A percentile compares a stretch with the other conserved stretches of the same genome.
Conservation (phyloP, 2,888 invertebrate genomes). For the Brenthis ino region DNA sequence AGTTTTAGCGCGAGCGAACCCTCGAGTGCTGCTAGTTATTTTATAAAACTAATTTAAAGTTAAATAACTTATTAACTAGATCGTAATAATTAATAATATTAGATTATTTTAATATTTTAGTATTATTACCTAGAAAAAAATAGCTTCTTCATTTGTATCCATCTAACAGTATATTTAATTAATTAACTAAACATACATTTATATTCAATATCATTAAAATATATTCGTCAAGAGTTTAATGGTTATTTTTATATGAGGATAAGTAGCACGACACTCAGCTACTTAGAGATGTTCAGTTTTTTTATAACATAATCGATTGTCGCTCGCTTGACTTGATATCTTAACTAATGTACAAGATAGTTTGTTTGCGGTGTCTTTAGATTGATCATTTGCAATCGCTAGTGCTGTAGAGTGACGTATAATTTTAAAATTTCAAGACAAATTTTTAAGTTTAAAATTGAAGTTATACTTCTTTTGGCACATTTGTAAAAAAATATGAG, state of each 20-base stretch:
- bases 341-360: conserved; percentile 32
- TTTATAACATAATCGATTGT: conserved; percentile 33
- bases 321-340: conserved; percentile 31
- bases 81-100: no score
- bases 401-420: conserved; percentile 24
- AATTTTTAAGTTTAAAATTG: background rate
- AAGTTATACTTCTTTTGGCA: no score
- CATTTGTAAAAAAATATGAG: no score
- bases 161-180: background rate
- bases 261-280: conserved; percentile 33
- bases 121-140: no score
- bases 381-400: conserved; percentile 29
- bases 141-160: no score
- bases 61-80: no score
- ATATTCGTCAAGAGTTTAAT: conserved; percentile 12
- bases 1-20: no score
- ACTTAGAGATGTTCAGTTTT: conserved; percentile 30
- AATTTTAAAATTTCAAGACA: conserved; percentile 8
- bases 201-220: conserved; percentile 11
- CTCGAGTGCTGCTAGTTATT: no score
- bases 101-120: no score
- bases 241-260: conserved; percentile 21
- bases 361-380: conserved; percentile 23
- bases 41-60: no score
- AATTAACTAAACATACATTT: conserved; percentile 13